phyloP scores from a whole-genome alignment of 2,888 invertebrate genomes.

The Apodemia zela region DNA sequence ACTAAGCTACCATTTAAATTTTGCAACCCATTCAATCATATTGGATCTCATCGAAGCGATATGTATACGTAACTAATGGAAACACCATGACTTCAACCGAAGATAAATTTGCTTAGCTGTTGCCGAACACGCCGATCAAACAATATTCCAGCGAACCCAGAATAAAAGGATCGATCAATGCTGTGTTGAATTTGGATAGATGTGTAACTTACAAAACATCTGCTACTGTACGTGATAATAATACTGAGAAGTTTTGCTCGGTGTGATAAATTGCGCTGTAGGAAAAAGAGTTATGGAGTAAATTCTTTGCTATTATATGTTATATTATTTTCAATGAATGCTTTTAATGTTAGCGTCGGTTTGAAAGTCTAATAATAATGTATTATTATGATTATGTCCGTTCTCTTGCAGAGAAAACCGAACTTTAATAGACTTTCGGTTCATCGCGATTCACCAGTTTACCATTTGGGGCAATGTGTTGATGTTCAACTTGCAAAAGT shows the following conservation, averaged over 20 bases:
- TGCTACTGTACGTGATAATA: slow-evolving; percentile 1
- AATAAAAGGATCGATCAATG: background rate
- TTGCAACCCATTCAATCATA: background rate
- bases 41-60: background rate
- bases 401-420: no score
- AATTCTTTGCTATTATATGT: background rate
- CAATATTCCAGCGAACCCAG: slow-evolving; percentile 4
- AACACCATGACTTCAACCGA: slow-evolving; percentile 4
- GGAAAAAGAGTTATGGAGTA: background rate
- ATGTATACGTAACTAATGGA: slow-evolving; percentile 4
- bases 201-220: background rate
- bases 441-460: no score
- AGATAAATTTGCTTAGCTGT: slow-evolving; percentile 14
- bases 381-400: no score
- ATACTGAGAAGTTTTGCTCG: background rate
- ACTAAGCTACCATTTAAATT: slow-evolving; percentile 1
- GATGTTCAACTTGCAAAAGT: no score
- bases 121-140: slow-evolving; percentile 2
- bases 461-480: no score
- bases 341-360: no score
- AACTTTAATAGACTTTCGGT: no score
- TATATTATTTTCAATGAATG: no score
- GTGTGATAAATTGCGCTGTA: background rate
- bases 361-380: no score
- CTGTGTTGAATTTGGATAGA: slow-evolving; percentile 1